Conservation (phyloP, 2,113 vertebrate genomes). For the Anser cygnoides region DNA sequence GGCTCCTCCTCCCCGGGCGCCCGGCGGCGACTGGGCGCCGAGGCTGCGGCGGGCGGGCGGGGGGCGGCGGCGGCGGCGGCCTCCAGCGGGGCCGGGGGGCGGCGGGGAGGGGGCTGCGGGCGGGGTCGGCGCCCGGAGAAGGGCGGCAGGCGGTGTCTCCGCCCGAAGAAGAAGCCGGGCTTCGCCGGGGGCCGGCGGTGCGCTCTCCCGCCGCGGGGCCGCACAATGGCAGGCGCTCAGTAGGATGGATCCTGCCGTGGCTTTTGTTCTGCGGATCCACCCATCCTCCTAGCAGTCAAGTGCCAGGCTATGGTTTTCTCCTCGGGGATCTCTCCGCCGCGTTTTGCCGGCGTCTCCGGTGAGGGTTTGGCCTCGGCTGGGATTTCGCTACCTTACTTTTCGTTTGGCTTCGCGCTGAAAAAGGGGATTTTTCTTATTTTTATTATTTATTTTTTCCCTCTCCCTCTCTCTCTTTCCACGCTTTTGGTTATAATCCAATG, state of each 20-base stretch:
- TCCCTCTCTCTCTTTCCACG: constrained; percentile 42
- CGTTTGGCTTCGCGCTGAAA: constrained; percentile 78
- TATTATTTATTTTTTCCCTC: neutral
- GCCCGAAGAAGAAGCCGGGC: constrained; percentile 75
- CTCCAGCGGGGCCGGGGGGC: constrained; percentile 10
- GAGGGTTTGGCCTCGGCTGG: constrained; percentile 84
- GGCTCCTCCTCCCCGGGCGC: constrained; percentile 83
- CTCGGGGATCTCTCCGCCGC: constrained; percentile 84
- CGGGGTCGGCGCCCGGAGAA: constrained; percentile 64
- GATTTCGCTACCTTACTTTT: constrained; percentile 78
- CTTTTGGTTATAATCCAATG: constrained; percentile 79
- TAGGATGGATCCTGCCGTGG: constrained; percentile 93
- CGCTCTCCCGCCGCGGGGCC: constrained; percentile 80
- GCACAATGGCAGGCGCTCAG: constrained; percentile 89
- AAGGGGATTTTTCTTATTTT: neutral
- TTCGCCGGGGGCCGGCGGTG: constrained; percentile 75
- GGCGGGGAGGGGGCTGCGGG: constrained; percentile 64
- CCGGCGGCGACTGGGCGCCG: constrained; percentile 81
- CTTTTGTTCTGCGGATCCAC: constrained; percentile 95
- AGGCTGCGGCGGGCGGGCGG: constrained; percentile 79
- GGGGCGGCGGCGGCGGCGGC: neutral
- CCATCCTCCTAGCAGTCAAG: constrained; percentile 91
- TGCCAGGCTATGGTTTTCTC: constrained; percentile 90
- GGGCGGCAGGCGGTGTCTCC: constrained; percentile 73
- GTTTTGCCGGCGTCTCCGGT: constrained; percentile 83